These are phyloP conservation scores for Coilia nasus DNA, from an alignment of 2,797 vertebrate species.

Conservation along the genomic window DNA sequence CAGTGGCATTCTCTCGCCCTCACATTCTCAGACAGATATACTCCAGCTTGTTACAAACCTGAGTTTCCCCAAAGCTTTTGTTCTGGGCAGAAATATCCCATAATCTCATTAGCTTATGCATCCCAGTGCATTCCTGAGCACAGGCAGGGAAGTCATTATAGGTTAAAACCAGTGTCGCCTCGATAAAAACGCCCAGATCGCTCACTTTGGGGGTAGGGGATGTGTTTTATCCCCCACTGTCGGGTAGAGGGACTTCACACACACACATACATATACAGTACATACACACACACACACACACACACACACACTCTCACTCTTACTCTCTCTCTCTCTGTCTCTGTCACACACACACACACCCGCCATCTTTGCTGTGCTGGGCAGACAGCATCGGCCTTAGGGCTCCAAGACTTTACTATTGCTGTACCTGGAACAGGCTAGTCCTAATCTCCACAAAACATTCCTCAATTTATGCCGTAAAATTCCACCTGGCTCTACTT, in stretches of 20 bases:
- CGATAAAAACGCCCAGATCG: no score
- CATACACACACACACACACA: no score
- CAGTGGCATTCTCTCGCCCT: background rate
- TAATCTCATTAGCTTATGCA: background rate
- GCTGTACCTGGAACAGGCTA: background rate
- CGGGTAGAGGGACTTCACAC: no score
- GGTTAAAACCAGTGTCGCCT: background rate
- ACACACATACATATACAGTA: no score
- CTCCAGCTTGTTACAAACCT: background rate
- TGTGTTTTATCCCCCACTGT: no score
- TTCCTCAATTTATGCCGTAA: background rate
- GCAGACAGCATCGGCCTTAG: background rate
- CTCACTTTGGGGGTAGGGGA: no score
- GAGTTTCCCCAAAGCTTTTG: background rate
- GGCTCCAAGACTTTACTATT: background rate
- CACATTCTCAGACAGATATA: slow-evolving; percentile 6
- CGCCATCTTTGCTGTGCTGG: background rate
- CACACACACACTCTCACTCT: no score
- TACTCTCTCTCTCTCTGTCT: no score
- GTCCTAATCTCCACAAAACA: background rate
- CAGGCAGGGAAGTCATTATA: background rate
- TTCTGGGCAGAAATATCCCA: background rate
- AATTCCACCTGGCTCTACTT: slow-evolving; percentile 8
- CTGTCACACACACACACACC: no score
- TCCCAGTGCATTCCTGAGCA: background rate